Conservation (phyloP, 2,888 invertebrate species). For the Coelinius sp. region DNA sequence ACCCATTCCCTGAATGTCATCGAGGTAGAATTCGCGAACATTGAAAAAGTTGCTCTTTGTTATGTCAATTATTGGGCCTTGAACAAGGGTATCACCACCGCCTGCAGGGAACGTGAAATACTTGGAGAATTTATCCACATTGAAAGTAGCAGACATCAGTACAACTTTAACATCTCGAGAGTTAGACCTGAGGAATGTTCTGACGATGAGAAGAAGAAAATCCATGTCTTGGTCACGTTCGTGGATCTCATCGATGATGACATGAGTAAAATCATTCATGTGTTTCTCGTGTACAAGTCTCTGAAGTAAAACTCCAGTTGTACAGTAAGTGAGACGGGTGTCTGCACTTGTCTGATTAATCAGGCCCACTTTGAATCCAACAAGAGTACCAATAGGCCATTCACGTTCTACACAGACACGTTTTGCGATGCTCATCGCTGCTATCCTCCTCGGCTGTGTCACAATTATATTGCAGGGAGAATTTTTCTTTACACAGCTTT, state of each 20-base stretch:
- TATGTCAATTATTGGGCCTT: conserved; percentile 75
- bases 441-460: conserved; percentile 94
- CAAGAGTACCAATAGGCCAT: conserved; percentile 86
- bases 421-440: conserved; percentile 90
- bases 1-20: conserved; percentile 64
- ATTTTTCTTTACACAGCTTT: conserved; percentile 77
- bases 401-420: conserved; percentile 87
- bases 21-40: conserved; percentile 78
- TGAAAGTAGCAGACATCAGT: conserved; percentile 95
- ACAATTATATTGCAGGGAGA: conserved; percentile 88
- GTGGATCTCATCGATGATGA: conserved; percentile 94
- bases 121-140: conserved; percentile 79
- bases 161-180: conserved; percentile 80
- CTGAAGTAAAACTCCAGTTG: conserved; percentile 90
- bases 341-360: conserved; percentile 76
- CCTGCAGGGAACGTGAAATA: conserved; percentile 76
- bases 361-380: conserved; percentile 91
- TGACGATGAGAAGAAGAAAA: conserved; percentile 86
- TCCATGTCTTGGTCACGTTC: conserved; percentile 95
- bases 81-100: conserved; percentile 59
- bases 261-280: conserved; percentile 86
- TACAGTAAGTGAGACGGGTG: conserved; percentile 87
- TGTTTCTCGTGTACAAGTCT: conserved; percentile 80
- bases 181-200: conserved; percentile 81
- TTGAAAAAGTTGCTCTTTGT: conserved; percentile 73